Evolutionary conservation across 2,113 vertebrate species (phyloP).

Genomic region (Pterophyllum scalare): DNA sequence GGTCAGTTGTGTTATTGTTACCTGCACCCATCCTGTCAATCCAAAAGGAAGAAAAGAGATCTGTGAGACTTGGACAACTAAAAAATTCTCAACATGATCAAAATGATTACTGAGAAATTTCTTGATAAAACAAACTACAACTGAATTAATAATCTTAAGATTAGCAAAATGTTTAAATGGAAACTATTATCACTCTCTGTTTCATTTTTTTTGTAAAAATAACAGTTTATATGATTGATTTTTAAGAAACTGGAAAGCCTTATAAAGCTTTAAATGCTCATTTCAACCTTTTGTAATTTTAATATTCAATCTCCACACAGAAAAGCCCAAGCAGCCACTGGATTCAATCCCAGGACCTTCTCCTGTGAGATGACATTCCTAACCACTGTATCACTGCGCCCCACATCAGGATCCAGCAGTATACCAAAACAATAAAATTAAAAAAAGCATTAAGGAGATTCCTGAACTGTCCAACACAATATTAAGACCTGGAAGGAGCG

Average conservation of each 20-base stretch:
- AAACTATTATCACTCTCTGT: background rate
- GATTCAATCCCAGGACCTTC: too few relatives aligned
- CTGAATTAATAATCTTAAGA: background rate
- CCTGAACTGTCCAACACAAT: background rate
- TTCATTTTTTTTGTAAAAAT: too few relatives aligned
- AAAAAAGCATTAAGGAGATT: background rate
- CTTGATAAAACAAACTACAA: background rate
- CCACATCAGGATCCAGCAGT: background rate
- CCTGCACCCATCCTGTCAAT: conserved; percentile 51
- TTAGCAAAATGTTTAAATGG: background rate
- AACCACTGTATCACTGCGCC: background rate
- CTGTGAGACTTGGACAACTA: background rate
- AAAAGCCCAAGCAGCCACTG: background rate
- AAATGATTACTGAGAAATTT: background rate
- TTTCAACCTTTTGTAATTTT: too few relatives aligned
- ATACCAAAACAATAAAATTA: too few relatives aligned
- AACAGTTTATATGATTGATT: background rate
- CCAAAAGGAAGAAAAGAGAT: background rate
- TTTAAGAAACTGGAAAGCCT: background rate
- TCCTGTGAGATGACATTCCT: background rate
- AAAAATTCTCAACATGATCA: background rate
- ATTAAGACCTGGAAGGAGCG: background rate
- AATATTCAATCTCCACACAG: background rate
- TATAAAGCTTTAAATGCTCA: too few relatives aligned
- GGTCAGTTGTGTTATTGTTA: too few relatives aligned